These are phyloP conservation scores for Germaria angustata DNA, from an alignment of 2,888 invertebrate genomes.

Conservation along the genomic window DNA sequence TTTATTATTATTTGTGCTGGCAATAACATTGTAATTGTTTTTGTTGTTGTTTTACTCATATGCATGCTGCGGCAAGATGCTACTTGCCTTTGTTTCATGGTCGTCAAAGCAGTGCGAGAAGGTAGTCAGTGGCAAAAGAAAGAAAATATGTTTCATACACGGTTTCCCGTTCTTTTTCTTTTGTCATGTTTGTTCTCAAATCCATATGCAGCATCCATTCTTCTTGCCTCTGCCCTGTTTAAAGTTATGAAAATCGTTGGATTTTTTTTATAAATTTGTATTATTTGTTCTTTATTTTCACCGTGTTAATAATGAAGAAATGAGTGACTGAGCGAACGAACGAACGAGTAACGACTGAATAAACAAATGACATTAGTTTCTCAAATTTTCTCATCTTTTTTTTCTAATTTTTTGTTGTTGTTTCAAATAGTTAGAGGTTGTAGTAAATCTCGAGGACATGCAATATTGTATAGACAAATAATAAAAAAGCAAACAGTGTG, in stretches of 20 bases:
- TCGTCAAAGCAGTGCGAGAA: background rate
- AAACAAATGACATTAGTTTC: conserved; percentile 53
- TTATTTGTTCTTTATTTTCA: conserved; percentile 53
- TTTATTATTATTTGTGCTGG: background rate
- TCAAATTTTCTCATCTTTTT: conserved; percentile 16
- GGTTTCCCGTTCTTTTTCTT: conserved; percentile 5
- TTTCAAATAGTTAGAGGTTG: background rate
- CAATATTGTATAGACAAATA: conserved; percentile 33
- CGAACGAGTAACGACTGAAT: conserved; percentile 16
- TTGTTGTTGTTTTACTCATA: conserved; percentile 27
- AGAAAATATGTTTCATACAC: conserved; percentile 26
- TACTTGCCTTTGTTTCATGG: conserved; percentile 6
- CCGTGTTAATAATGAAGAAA: conserved; percentile 47
- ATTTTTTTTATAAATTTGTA: conserved; percentile 13
- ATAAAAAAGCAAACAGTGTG: conserved; percentile 6
- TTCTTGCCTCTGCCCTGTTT: background rate
- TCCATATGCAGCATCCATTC: background rate
- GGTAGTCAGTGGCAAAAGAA: background rate
- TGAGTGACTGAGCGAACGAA: background rate
- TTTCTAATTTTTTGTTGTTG: conserved; percentile 2
- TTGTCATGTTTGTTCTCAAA: background rate
- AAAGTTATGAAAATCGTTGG: background rate
- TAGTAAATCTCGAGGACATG: conserved; percentile 36
- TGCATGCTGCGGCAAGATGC: background rate
- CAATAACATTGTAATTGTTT: conserved; percentile 5